These are phyloP conservation scores for Andrena trimmerana DNA, from an alignment of 2,888 invertebrate species.

Conservation along the genomic window DNA sequence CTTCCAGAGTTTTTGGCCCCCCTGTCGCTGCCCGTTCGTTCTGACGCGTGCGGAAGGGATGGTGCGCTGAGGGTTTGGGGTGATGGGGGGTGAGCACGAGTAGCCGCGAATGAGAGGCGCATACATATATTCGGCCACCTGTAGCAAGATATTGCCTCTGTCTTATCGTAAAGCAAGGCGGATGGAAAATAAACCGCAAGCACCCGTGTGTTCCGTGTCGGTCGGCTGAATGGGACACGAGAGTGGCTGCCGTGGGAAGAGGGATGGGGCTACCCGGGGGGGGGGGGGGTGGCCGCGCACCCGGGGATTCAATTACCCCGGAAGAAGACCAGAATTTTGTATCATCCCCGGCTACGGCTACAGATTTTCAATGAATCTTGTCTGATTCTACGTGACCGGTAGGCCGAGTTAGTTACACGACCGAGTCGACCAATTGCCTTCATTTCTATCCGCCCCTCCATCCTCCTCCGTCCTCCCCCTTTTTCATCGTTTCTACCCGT, in stretches of 20 bases:
- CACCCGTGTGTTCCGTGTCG: constrained; percentile 33
- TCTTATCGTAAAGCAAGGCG: constrained; percentile 63
- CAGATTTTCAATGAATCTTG: constrained; percentile 68
- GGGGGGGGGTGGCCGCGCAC: constrained; percentile 26
- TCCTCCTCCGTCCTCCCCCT: background rate
- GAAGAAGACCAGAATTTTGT: constrained; percentile 68
- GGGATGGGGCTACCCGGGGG: background rate
- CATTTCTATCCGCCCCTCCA: constrained; percentile 11
- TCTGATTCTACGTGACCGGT: constrained; percentile 66
- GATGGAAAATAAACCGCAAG: constrained; percentile 62
- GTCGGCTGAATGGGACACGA: constrained; percentile 31
- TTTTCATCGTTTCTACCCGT: constrained; percentile 6
- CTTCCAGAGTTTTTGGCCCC: background rate
- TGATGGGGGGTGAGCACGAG: constrained; percentile 16
- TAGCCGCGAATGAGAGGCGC: constrained; percentile 45
- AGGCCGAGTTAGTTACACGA: constrained; percentile 66
- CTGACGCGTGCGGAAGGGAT: background rate
- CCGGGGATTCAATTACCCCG: constrained; percentile 63
- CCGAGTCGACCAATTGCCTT: constrained; percentile 59
- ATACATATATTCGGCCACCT: constrained; percentile 61
- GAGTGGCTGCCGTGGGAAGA: background rate
- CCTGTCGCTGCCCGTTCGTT: background rate
- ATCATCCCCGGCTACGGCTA: constrained; percentile 57
- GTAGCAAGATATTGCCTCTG: constrained; percentile 66
- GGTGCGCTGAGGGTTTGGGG: background rate